Base-by-base conservation (phyloP, 2,797 vertebrate species). In the Enteromius mattozi region DNA sequence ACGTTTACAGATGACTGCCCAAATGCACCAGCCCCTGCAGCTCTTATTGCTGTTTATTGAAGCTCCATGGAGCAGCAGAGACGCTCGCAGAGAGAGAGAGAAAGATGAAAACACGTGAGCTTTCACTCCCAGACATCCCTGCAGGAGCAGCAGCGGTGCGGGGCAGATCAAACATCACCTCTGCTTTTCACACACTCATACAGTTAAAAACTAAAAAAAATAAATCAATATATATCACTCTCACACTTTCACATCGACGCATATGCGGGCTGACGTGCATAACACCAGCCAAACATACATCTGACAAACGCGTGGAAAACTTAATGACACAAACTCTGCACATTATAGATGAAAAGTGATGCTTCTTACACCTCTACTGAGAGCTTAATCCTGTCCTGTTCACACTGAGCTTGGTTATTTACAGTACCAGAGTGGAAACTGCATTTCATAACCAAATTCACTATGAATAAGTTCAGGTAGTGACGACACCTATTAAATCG, bases 41-140 rank as follows among this genome's bases (percentile, higher is more conserved):
- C 84, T 80, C 81, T 78, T 78, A 88, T 69, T 86, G 84, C 76
- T 83, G 69, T 83, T 69, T 83, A 65, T 1, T 13, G 51, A 70
- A 78, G 77, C 35, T 63, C 42, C 71, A 59, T 27, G 14, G 27
- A 68, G 33, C 69, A 69, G 37, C 59, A 70, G 69, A 51, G 35
- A 70, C 21, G 24, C 9, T 30, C 17, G 12, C 13, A 54, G 21
- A 51, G 35, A 33, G 42, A 33, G 42, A 47, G 47, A 61, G 80
- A 63, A 65, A 61, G 47, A 78, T 12, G 51, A 65, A 68, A 61
- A 19, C 24, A 80, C 33, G n/a, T 72, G 81, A 81, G 35, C 33
- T 47, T 24, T 84, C 33, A 80, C 77, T 72, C 65, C 47, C 66
- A 47, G 63, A 69, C 33, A 30, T 72, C 72, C 72, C 42, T 80